phyloP scores from a whole-genome alignment of 2,888 invertebrate species.

The Chymomyza fuscimana region DNA sequence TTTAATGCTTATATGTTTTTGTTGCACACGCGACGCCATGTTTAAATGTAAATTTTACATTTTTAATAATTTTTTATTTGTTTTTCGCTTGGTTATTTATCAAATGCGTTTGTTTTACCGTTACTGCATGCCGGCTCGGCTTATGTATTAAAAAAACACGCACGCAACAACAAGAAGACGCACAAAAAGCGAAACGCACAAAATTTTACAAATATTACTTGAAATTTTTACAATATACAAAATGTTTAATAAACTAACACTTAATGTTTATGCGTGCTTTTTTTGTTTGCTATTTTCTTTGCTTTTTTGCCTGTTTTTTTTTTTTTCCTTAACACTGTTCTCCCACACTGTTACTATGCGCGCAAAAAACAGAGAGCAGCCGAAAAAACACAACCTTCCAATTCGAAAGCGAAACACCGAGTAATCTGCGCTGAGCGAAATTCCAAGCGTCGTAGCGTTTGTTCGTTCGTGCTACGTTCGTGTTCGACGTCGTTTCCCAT shows the following conservation, averaged over 20 bases:
- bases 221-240: not conserved
- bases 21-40: constrained; percentile 9
- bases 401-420: constrained; percentile 73
- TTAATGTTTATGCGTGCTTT: not conserved
- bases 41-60: constrained; percentile 1
- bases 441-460: constrained; percentile 73
- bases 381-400: constrained; percentile 43
- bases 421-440: constrained; percentile 46
- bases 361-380: not conserved
- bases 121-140: not conserved
- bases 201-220: not conserved
- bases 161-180: not conserved
- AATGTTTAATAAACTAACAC: not conserved
- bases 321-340: not conserved
- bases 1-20: not conserved
- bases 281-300: not conserved
- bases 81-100: not conserved
- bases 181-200: too few species aligned
- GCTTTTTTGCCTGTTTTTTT: not conserved
- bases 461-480: not conserved
- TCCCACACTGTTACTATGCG: not conserved
- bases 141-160: not conserved
- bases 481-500: not conserved
- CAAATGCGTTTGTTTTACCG: not conserved
- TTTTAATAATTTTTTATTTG: not conserved